Conservation (phyloP, 1,140 invertebrate species). For the Tenebrio molitor region DNA sequence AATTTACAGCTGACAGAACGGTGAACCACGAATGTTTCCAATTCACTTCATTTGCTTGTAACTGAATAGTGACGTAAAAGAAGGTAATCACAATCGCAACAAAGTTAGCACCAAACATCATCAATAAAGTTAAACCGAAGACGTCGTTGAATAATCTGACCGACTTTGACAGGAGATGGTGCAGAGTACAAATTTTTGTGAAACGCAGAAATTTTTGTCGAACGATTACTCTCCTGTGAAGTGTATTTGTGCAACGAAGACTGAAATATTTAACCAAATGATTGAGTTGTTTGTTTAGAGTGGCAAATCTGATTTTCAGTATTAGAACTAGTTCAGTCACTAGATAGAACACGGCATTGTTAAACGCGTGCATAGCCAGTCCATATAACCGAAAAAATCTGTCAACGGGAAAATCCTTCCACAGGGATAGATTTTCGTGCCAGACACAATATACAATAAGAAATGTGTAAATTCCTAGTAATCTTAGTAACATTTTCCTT, state of each 20-base stretch:
- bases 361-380: no score
- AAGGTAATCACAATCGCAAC: slow-evolving; percentile 24
- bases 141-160: slow-evolving; percentile 49
- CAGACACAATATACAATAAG: no score
- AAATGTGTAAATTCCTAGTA: no score
- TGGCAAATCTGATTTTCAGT: background rate
- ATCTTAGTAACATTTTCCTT: no score
- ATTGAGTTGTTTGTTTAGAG: slow-evolving; percentile 17
- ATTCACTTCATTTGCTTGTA: background rate
- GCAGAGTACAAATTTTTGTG: slow-evolving; percentile 43
- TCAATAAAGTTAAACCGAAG: slow-evolving; percentile 48
- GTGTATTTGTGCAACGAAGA: background rate
- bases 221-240: background rate
- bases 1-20: background rate
- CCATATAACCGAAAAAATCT: no score
- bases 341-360: background rate
- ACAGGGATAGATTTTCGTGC: no score
- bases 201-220: background rate
- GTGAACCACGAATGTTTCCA: background rate
- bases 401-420: no score
- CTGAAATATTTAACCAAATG: background rate
- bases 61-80: background rate
- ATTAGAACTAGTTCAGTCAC: background rate
- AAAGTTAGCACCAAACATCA: slow-evolving; percentile 50
- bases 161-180: slow-evolving; percentile 49